Base-by-base conservation (phyloP, 2,113 vertebrate species). In the Charina bottae region DNA sequence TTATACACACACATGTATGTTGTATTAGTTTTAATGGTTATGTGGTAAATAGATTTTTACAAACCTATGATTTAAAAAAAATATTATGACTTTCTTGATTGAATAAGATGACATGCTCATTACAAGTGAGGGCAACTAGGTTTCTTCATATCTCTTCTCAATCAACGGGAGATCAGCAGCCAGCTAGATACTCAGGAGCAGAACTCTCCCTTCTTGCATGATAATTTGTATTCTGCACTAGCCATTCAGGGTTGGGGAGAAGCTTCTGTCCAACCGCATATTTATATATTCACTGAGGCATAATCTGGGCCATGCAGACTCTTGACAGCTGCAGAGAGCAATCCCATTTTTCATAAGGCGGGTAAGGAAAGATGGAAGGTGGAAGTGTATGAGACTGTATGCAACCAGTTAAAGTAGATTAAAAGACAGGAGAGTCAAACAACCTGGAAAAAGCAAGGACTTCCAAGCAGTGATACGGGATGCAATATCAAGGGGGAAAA, bases 301-400 rank as follows among this genome's bases (percentile, higher is more conserved):
- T 96, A 78, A 89, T 60, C 94, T 54, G 10, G 0, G 90, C 94
- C 95, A 90, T 37, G 93, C 54, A 46, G 93, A 53, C 96, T 96
- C 93, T 95, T 97, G 97, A 97, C 96, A 97, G 96, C 96, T 97
- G 95, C 96, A 97, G 96, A 96, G 94, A 95, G 95, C 94, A 97
- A 96, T 96, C 93, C 94, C 96, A 96, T 97, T 97, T 97, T 97
- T 97, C 97, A 97, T 95, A 93, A 96, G 94, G 93, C 93, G 26
- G 91, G 88, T 89, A 87, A 87, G 11, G 33, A 93, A 90, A 85
- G 68, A 11, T 33, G 85, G 13, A 86, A 89, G 49, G 19, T 87
- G 37, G 55, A 33, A 26, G 13, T 87, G 85, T 23, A 11, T 4
- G 62, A 88, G 37, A n/a, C 26, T 12, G 23, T 59, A 56, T 72